Conservation (phyloP, 2,797 vertebrate genomes). For the Alexandromys oeconomus region DNA sequence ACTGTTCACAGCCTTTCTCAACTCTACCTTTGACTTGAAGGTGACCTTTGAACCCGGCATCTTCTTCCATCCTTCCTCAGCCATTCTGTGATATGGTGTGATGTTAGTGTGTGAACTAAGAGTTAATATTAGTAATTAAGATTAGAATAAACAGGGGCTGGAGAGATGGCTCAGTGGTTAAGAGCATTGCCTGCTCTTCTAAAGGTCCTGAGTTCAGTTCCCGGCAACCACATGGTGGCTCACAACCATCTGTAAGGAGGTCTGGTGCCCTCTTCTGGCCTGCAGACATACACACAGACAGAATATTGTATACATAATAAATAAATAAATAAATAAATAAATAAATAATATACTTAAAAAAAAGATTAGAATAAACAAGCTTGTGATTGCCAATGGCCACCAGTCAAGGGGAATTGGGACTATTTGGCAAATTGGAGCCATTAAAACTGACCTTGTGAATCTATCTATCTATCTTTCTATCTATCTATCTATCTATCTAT, state of each 20-base stretch:
- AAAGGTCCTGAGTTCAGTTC: too few species aligned
- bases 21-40: background rate
- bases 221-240: too few species aligned
- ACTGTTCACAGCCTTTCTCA: background rate
- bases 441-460: background rate
- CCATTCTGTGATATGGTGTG: background rate
- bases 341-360: too few species aligned
- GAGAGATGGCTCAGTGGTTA: too few species aligned
- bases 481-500: too few species aligned
- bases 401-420: background rate
- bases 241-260: too few species aligned
- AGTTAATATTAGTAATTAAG: background rate
- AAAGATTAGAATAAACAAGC: background rate
- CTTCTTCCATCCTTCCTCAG: background rate
- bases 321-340: too few species aligned
- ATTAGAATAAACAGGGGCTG: background rate
- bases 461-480: too few species aligned
- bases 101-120: background rate
- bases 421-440: background rate
- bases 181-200: too few species aligned
- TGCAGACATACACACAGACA: too few species aligned
- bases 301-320: too few species aligned
- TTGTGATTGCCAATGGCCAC: background rate
- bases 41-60: background rate
- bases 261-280: too few species aligned